Percentiles rank a stretch among this genome's conserved stretches.
phyloP scores from a whole-genome alignment of 2,113 vertebrate genomes.

The Blennius ocellaris region DNA sequence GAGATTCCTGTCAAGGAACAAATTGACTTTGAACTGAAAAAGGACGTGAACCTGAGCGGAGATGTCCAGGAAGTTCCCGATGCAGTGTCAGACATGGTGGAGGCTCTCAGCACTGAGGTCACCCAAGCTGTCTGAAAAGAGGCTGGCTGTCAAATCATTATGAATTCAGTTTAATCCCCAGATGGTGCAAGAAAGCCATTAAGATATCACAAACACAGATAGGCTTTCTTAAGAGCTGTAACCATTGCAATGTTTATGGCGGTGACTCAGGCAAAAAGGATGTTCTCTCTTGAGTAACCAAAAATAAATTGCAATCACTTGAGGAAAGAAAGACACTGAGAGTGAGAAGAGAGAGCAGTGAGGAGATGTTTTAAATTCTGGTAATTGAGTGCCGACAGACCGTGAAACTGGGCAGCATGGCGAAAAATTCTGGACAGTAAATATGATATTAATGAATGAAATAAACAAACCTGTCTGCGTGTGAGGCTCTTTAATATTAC shows the following conservation, averaged over 20 bases:
- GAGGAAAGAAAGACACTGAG: conserved; percentile 35
- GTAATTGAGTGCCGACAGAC: conserved; percentile 32
- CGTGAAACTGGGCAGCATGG: conserved; percentile 47
- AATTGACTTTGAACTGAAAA: conserved; percentile 82
- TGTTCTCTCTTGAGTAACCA: conserved; percentile 73
- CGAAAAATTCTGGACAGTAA: conserved; percentile 58
- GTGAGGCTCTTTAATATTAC: conserved; percentile 66
- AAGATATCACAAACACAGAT: conserved; percentile 58
- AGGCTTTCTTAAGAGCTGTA: conserved; percentile 65
- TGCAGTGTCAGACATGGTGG: conserved; percentile 63
- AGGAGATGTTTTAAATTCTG: conserved; percentile 26
- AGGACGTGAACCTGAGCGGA: conserved; percentile 72
- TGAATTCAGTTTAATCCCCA: conserved; percentile 64
- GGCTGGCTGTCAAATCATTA: conserved; percentile 51
- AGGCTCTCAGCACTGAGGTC: conserved; percentile 67
- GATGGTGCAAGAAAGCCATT: conserved; percentile 60
- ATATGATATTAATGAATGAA: conserved; percentile 63
- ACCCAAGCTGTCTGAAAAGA: conserved; percentile 77
- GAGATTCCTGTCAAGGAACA: conserved; percentile 56
- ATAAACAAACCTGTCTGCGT: conserved; percentile 72
- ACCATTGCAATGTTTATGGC: conserved; percentile 62
- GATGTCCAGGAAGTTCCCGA: conserved; percentile 69
- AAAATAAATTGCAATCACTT: conserved; percentile 76
- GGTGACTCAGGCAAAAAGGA: conserved; percentile 71
- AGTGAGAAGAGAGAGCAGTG: conserved; percentile 27